Conservation (phyloP, 2,113 vertebrate genomes). For the Leucopsar rothschildi region DNA sequence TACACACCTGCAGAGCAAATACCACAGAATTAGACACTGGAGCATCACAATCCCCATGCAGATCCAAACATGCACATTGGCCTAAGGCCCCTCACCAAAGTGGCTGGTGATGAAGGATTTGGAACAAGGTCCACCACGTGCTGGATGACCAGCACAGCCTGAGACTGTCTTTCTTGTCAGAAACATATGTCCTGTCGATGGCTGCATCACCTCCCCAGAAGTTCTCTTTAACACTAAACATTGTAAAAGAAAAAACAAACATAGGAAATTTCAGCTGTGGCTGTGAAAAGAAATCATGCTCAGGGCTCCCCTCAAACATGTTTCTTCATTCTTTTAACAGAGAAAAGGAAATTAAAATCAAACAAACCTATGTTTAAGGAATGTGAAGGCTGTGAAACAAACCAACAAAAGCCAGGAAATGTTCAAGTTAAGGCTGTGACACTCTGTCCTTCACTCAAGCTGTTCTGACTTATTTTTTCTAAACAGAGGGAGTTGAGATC, state of each 20-base stretch:
- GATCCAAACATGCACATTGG: background rate
- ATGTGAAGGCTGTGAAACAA: constrained; percentile 68
- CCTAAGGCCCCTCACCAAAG: background rate
- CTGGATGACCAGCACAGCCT: background rate
- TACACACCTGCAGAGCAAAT: background rate
- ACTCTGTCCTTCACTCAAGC: constrained; percentile 64
- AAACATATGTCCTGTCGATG: background rate
- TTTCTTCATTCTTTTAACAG: constrained; percentile 61
- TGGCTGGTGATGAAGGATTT: background rate
- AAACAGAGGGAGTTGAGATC: constrained; percentile 53
- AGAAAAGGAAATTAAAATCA: constrained; percentile 71
- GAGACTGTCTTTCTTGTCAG: background rate
- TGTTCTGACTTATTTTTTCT: constrained; percentile 61
- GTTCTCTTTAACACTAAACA: constrained; percentile 56
- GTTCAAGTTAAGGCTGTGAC: constrained; percentile 60
- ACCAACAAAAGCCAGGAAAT: constrained; percentile 69
- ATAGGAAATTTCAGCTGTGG: constrained; percentile 64
- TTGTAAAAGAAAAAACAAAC: constrained; percentile 64
- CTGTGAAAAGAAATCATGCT: constrained; percentile 64
- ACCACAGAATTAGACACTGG: background rate
- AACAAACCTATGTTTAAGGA: constrained; percentile 66
- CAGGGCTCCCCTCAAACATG: constrained; percentile 57
- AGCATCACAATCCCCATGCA: background rate
- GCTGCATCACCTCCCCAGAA: constrained; percentile 44
- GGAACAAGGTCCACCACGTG: background rate